These are phyloP conservation scores for Dastarcus helophoroides DNA, from an alignment of 2,888 invertebrate genomes.

Conservation along the genomic window DNA sequence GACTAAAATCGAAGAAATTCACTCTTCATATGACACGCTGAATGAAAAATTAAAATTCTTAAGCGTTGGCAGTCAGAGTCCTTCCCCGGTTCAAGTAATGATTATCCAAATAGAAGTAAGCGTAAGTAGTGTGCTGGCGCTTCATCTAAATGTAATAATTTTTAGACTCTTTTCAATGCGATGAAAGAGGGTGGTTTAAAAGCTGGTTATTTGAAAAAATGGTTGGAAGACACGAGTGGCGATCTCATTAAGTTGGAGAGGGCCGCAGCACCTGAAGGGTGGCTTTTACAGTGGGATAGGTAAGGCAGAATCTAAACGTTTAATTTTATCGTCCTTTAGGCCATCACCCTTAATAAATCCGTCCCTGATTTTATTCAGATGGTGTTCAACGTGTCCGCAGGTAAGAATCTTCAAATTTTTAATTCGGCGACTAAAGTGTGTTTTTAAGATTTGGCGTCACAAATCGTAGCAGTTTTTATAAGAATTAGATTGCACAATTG, in stretches of 20 bases:
- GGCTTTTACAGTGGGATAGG: slow-evolving; percentile 67
- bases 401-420: too few relatives aligned
- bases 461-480: too few relatives aligned
- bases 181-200: slow-evolving; percentile 49
- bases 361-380: too few relatives aligned
- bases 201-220: slow-evolving; percentile 46
- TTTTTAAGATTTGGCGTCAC: too few relatives aligned
- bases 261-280: slow-evolving; percentile 53
- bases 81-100: slow-evolving; percentile 48
- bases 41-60: slow-evolving; percentile 47
- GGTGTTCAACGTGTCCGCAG: too few relatives aligned
- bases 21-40: slow-evolving; percentile 37
- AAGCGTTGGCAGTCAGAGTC: slow-evolving; percentile 42
- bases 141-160: slow-evolving; percentile 11
- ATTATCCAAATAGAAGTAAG: slow-evolving; percentile 49
- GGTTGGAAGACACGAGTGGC: slow-evolving; percentile 47
- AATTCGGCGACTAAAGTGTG: too few relatives aligned
- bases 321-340: not conserved
- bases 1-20: slow-evolving; percentile 26
- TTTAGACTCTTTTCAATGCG: slow-evolving; percentile 51
- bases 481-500: too few relatives aligned
- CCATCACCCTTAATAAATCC: too few relatives aligned
- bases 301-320: slow-evolving; percentile 35
- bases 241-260: slow-evolving; percentile 52
- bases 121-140: slow-evolving; percentile 3